Base-by-base conservation (phyloP, 2,888 invertebrate species). In the Sycophila texana region DNA sequence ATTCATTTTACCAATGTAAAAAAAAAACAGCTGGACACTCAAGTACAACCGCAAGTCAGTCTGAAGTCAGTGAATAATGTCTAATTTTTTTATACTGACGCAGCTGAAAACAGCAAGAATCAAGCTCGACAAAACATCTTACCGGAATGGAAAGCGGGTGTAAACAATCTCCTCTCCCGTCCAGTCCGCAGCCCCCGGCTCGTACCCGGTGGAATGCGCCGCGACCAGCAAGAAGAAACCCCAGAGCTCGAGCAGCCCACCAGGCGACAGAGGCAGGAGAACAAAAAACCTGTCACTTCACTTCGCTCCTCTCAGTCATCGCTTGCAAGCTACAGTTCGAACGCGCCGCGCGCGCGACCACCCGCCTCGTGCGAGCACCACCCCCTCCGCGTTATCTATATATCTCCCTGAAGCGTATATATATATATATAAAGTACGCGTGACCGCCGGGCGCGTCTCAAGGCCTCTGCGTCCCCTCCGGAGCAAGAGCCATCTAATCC, bases 311-410 rank as follows among this genome's bases (percentile, higher is more conserved):
- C 51, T 3, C 26, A 30, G 51, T 77, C 72, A 66, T 49, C 20
- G 39, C 71, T 16, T 26, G 51, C 3, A 13, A 30, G 47, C 65
- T n/a, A 2, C 26, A 18, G 39, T 49, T 71, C 66, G 49, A 74
- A 74, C 22, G 49, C 49, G 20, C 10, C 66, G 66, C 72, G 58
- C 72, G 65, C 67, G 67, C 73, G 47, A 30, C 66, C 39, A n/a
- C 75, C 14, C 53, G 53, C 26, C 53, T 57, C 65, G 26, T 65
- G 20, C 57, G 18, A 55, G n/a, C 55, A 47, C 51, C 39, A 39
- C n/a, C 20, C 13, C 20, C 58, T 20, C 22, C 30, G 39, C n/a
- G 16, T 20, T n/a, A n/a, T 60, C n/a, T 26, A 26, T 26, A 26
- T 26, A 26, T 26, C 1, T 26, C 3, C n/a, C n/a, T n/a, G n/a